A percentile compares a stretch with the other conserved stretches of the same genome.
Conservation (phyloP, 2,888 invertebrate genomes). For the Sepioteuthis lessoniana region DNA sequence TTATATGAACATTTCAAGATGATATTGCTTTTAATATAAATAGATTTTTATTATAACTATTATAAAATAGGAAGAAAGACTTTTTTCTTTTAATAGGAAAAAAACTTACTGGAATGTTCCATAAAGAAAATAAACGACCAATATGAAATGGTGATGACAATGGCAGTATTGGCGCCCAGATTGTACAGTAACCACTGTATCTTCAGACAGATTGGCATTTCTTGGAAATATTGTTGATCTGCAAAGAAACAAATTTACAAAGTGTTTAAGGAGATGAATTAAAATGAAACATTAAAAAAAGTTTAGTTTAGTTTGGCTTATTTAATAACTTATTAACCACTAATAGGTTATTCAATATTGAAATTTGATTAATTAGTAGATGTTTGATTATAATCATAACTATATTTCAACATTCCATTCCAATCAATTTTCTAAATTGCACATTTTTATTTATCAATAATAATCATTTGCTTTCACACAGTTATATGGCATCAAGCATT, state of each 20-base stretch:
- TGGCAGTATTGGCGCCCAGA: conserved; percentile 66
- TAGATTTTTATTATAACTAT: background rate
- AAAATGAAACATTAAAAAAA: background rate
- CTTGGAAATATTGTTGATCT: conserved; percentile 65
- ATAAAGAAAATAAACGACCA: conserved; percentile 68
- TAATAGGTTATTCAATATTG: no score
- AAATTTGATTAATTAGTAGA: no score
- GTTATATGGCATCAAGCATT: no score
- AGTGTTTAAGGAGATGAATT: background rate
- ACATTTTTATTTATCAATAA: no score
- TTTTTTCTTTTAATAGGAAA: background rate
- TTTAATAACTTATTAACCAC: no score
- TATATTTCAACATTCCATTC: no score
- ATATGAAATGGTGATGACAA: conserved; percentile 69
- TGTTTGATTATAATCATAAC: no score
- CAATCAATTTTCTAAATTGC: no score
- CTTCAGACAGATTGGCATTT: conserved; percentile 64
- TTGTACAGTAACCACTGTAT: conserved; percentile 68
- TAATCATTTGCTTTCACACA: no score
- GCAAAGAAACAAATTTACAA: conserved; percentile 46
- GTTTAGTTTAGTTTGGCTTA: no score
- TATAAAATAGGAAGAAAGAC: background rate
- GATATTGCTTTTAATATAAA: background rate
- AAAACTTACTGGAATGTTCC: conserved; percentile 61
- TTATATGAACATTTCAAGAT: no score